phyloP scores from a whole-genome alignment of 1,140 invertebrate genomes.

The Sinonovacula constricta region DNA sequence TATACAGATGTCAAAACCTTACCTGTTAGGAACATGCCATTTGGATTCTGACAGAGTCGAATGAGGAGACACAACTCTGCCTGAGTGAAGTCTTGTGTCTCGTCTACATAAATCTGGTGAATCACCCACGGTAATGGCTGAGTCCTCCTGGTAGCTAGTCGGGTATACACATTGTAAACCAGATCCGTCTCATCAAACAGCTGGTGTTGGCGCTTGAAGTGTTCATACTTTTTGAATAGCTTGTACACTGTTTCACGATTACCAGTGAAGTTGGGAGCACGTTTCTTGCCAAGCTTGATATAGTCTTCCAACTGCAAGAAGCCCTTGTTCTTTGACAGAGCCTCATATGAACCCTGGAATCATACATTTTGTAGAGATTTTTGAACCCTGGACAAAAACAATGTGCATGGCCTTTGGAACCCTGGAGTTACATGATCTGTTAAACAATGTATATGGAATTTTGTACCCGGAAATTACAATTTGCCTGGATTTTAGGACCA shows the following conservation, averaged over 20 bases:
- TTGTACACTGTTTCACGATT: constrained; percentile 61
- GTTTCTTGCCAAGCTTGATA: constrained; percentile 60
- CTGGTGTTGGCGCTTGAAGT: constrained; percentile 39
- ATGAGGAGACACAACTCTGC: constrained; percentile 69
- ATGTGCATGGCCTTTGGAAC: too few relatives aligned
- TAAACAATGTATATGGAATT: too few relatives aligned
- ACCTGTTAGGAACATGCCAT: constrained; percentile 69
- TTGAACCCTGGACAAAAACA: too few relatives aligned
- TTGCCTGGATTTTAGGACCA: too few relatives aligned
- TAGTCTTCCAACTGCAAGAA: constrained; percentile 60
- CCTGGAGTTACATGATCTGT: too few relatives aligned
- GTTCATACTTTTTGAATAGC: constrained; percentile 55
- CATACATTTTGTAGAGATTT: too few relatives aligned
- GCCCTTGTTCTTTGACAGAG: constrained; percentile 54
- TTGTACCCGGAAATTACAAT: too few relatives aligned
- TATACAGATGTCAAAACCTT: too few relatives aligned
- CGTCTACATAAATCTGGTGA: constrained; percentile 69
- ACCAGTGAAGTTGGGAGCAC: constrained; percentile 64
- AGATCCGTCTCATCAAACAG: constrained; percentile 69
- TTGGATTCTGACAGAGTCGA: constrained; percentile 62
- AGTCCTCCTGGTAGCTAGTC: not conserved
- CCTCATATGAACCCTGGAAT: constrained; percentile 67
- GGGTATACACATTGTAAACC: constrained; percentile 44
- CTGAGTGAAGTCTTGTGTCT: constrained; percentile 73
- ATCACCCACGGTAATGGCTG: constrained; percentile 38